These are phyloP conservation scores for Apoderus coryli DNA, from an alignment of 2,888 invertebrate genomes.

Conservation along the genomic window DNA sequence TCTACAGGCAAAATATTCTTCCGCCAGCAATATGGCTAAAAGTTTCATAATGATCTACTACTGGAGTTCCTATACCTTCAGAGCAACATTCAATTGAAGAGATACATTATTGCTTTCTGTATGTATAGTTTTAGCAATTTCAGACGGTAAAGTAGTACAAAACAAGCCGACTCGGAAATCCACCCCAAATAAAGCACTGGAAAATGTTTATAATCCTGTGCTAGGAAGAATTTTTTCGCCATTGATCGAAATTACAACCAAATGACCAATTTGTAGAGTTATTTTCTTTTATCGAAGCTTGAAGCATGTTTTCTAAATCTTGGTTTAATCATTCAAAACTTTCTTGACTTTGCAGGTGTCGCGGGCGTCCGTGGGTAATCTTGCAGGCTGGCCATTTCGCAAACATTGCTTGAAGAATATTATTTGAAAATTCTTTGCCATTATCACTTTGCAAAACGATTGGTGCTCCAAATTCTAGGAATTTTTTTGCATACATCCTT, in stretches of 20 bases:
- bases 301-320: conserved; percentile 23
- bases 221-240: background rate
- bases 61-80: too few relatives aligned
- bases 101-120: too few relatives aligned
- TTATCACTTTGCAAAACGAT: conserved; percentile 16
- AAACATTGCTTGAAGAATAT: conserved; percentile 17
- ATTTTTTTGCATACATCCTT: conserved; percentile 14
- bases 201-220: conserved; percentile 1
- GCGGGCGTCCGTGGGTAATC: conserved; percentile 20
- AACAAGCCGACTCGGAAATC: background rate
- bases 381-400: conserved; percentile 18
- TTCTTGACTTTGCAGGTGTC: conserved; percentile 18
- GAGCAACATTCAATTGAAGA: too few relatives aligned
- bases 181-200: conserved; percentile 2
- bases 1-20: too few relatives aligned
- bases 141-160: background rate
- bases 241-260: conserved; percentile 10
- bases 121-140: background rate
- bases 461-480: conserved; percentile 15
- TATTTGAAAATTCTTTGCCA: conserved; percentile 20
- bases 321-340: conserved; percentile 18
- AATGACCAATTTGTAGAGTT: conserved; percentile 5
- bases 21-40: too few relatives aligned
- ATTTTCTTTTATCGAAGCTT: conserved; percentile 14
- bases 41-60: too few relatives aligned